phyloP scores from a whole-genome alignment of 1,140 invertebrate species.

The Lethrus apterus region DNA sequence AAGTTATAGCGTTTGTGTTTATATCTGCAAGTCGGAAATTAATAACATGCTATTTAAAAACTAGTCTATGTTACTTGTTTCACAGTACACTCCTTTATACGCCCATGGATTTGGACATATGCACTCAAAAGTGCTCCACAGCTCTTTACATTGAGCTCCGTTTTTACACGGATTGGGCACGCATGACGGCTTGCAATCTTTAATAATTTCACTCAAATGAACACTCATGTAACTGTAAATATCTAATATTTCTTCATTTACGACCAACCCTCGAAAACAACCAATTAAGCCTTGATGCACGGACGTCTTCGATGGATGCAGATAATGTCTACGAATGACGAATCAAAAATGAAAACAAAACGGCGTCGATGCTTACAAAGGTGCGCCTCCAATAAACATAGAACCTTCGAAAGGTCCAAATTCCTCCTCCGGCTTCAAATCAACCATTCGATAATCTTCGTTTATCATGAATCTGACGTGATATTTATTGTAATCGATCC shows the following conservation, averaged over 20 bases:
- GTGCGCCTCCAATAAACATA: constrained; percentile 87
- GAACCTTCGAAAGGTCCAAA: constrained; percentile 88
- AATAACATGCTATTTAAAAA: constrained; percentile 1
- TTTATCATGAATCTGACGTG: constrained; percentile 92
- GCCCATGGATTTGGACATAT: constrained; percentile 86
- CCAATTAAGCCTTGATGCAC: constrained; percentile 84
- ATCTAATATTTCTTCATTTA: constrained; percentile 84
- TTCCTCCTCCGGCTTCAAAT: constrained; percentile 74
- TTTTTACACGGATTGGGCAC: constrained; percentile 90
- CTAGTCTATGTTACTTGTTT: constrained; percentile 60
- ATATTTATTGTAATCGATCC: constrained; percentile 88
- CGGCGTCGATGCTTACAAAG: constrained; percentile 53
- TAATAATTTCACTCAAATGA: constrained; percentile 80
- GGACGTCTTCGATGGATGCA: constrained; percentile 61
- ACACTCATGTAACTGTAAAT: constrained; percentile 92
- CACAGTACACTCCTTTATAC: constrained; percentile 80
- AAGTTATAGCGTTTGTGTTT: constrained; percentile 82
- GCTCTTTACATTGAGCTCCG: constrained; percentile 80
- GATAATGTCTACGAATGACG: constrained; percentile 17
- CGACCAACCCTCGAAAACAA: constrained; percentile 84
- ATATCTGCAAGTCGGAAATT: constrained; percentile 65
- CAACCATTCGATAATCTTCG: constrained; percentile 78
- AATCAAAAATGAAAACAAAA: background rate
- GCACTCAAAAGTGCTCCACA: constrained; percentile 88
- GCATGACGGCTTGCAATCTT: constrained; percentile 88